Base-by-base conservation (phyloP, 2,797 vertebrate genomes). In the Picus viridis region DNA sequence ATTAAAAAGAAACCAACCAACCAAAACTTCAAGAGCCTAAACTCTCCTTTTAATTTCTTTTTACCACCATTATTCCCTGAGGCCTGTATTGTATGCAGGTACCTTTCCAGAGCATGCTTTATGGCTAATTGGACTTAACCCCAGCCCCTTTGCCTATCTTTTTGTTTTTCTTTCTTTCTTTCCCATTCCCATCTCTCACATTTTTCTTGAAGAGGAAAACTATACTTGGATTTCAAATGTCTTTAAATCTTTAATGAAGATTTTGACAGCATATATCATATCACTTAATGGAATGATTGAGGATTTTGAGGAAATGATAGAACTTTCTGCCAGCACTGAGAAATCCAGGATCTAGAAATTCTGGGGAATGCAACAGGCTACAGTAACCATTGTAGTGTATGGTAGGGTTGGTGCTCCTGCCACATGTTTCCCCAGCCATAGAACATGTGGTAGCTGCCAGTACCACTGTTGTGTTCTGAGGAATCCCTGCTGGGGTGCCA, bases 61-160 rank as follows among this genome's bases (percentile, higher is more conserved):
- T 96, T 96, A 84, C 83, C 17, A 19, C 77, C 16, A 6, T 61
- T 95, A 76, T 83, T 94, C 72, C 65, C 86, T 4, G 27, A 86
- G 73, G 78, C 56, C 16, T 90, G 10, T 69, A 16, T 88, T 83
- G 79, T 86, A 78, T 68, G 30, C 62, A 47, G 24, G 9, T 8
- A 76, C 70, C 79, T 88, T 97, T 92, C 18, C 47, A 43, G 64
- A 84, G 36, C 41, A 62, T 57, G 32, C 57, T 91, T 84, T 92
- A 68, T 53, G 83, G 36, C 64, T 92, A 79, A 89, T 58, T 79
- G 68, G 92, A 73, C 67, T 87, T 87, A 90, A 92, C 47, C 54
- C 23, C 68, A 77, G 24, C 56, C 20, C 36, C 36, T 87, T 58
- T 82, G n/a, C 47, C 62, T 75, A 41, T 49, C 43, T 63, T 5